Evolutionary conservation across 2,797 vertebrate genomes (phyloP).

Genomic region (Malacoraja senta): DNA sequence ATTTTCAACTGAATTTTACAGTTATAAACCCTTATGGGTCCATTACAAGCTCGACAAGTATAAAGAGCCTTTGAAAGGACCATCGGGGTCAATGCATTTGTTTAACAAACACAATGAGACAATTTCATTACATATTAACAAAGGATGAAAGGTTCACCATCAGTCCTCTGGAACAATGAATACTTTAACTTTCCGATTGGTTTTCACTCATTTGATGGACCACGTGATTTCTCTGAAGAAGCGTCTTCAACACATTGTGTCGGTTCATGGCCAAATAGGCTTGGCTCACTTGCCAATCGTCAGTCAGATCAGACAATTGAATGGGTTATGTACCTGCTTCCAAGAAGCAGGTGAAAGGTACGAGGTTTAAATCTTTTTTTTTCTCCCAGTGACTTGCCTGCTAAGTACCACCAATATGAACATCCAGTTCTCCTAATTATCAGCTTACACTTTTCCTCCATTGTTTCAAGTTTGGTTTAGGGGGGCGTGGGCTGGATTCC

Average conservation of each 20-base stretch:
- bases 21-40: background rate
- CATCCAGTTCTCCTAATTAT: background rate
- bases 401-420: background rate
- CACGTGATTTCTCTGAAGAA: slow-evolving; percentile 10
- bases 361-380: background rate
- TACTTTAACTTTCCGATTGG: slow-evolving; percentile 12
- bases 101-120: slow-evolving; percentile 15
- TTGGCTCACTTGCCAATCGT: background rate
- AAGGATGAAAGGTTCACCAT: background rate
- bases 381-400: background rate
- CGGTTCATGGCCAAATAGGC: background rate
- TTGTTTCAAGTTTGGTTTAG: background rate
- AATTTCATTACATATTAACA: background rate
- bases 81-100: background rate
- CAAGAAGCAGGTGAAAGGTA: background rate
- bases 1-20: background rate
- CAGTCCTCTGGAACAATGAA: background rate
- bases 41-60: background rate
- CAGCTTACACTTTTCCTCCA: background rate
- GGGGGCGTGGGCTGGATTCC: too few relatives aligned
- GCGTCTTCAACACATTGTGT: background rate
- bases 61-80: background rate
- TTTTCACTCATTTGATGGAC: background rate
- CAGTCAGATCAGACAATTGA: background rate
- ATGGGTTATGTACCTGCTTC: background rate